Conservation (phyloP, 2,888 invertebrate species). For the Rutpela maculata region DNA sequence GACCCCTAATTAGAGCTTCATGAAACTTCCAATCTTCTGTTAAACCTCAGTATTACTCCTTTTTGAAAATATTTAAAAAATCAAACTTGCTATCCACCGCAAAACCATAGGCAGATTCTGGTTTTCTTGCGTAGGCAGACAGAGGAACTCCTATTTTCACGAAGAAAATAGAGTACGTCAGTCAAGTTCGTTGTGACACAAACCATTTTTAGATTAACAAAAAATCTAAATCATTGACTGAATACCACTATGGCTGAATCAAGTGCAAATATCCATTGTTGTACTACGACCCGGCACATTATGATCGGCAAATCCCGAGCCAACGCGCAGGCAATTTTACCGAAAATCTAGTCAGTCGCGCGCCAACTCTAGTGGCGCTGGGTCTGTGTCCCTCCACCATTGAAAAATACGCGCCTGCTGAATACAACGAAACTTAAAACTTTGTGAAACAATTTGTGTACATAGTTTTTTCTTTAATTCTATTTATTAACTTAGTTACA, state of each 20-base stretch:
- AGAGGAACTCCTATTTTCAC: too few species aligned
- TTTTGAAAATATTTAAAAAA: too few species aligned
- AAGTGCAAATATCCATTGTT: conserved; percentile 42
- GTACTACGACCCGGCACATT: conserved; percentile 36
- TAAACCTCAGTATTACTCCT: too few species aligned
- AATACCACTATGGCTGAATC: neutral
- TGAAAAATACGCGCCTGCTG: conserved; percentile 39
- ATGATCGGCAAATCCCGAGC: conserved; percentile 45
- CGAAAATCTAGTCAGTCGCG: conserved; percentile 51
- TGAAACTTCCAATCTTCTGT: too few species aligned
- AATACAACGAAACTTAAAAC: conserved; percentile 15
- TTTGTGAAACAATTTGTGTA: conserved; percentile 9
- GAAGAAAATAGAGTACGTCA: too few species aligned
- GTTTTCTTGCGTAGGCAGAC: too few species aligned
- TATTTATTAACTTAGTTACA: conserved; percentile 9
- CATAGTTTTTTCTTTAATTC: conserved; percentile 26
- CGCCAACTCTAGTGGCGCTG: conserved; percentile 38
- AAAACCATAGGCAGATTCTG: too few species aligned
- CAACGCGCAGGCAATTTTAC: conserved; percentile 50
- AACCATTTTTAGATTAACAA: too few species aligned
- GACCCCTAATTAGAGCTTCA: too few species aligned
- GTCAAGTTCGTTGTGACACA: too few species aligned
- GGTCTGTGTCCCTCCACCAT: conserved; percentile 26
- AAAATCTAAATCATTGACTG: neutral
- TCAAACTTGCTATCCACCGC: too few species aligned